Base-by-base conservation (phyloP, 2,113 vertebrate genomes). In the Megaceryle torquata region DNA sequence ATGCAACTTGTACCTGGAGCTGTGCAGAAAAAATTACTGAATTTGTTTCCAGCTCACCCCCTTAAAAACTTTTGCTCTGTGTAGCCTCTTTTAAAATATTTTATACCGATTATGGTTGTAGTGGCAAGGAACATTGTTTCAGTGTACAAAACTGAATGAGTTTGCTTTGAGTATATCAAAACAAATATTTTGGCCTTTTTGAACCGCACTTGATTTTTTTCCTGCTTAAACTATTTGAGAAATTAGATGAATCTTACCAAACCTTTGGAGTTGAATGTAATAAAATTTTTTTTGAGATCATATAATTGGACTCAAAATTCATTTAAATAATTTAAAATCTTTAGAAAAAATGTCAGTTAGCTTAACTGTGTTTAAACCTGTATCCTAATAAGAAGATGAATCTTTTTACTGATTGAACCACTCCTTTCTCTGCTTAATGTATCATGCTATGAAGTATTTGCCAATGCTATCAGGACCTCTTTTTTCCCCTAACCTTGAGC, bases 181-280 rank as follows among this genome's bases (percentile, higher is more conserved):
- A 2, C 3, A 86, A 90, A 88, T 61, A 31, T 53, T 88, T 67
- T 74, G n/a, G 17, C 56, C n/a, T 83, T 61, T 82, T 21, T 77
- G 67, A 65, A 90, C 37, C 31, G 9, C 31, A 16, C 2, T 15
- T 75, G 16, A 11, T 41, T 54, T 69, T 72, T 70, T 69, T 13
- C 13, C 17, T 69, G 5, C 7, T 50, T n/a, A 65, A 72, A 76
- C 59, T 53, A 17, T 60, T 60, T 43, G 17, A 68, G 56, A 78
- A 71, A 69, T 64, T 11, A 15, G 12, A n/a, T 22, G 20, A 7
- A 51, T 10, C 2, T 72, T 72, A 80, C 80, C 22, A 72, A 75
- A 33, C 3, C 4, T 64, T 53, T 82, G 21, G 22, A 56, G 29
- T 7, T 0, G 0, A 91, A 69, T 6, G 26, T 21, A 43, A 69